Base-by-base conservation (phyloP, 2,113 vertebrate genomes). In the Andinoacara biseriatus region DNA sequence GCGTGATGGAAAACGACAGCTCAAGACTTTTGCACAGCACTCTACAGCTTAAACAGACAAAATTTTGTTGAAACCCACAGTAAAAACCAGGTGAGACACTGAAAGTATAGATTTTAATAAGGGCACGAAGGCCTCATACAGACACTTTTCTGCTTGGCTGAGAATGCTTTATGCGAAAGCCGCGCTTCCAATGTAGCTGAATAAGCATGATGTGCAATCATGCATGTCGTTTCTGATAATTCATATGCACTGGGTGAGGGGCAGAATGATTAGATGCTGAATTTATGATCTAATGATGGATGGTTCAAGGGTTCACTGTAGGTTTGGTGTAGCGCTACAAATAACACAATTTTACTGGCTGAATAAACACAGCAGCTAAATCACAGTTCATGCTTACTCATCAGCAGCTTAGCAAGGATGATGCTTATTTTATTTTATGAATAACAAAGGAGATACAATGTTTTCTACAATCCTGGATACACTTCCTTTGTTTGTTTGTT, bases 251-350 rank as follows among this genome's bases (percentile, higher is more conserved):
- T 10, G 3, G 31, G 10, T 72, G 65, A 82, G 65, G 65, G 33
- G 18, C 72, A 78, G 78, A 84, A 78, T 24, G 80, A 87, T 86
- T 76, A 81, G 20, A 75, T 62, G 69, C 58, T 17, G 6, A 57
- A 79, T 56, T 74, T 72, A 77, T 78, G 84, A 82, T 58, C 29
- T 56, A 29, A 77, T n/a, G 52, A 82, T 10, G 29, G 38, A 63
- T 58, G 61, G 56, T 8, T 10, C 7, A 58, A 24, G 15, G 57
- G 80, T 83, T 67, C 29, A 61, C 35, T 35, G 43, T 7, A 43
- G 38, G 77, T 74, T 63, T 26, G 15, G 58, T 22, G 46, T 0
- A 81, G 26, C 1, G 20, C 11, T n/a, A 54, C 74, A 29, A 61
- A 65, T 20, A 22, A 57, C 58, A 43, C 31, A 35, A 15, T 18